Evolutionary conservation across 2,888 invertebrate genomes (phyloP).

Genomic region (Lomographa bimaculata): DNA sequence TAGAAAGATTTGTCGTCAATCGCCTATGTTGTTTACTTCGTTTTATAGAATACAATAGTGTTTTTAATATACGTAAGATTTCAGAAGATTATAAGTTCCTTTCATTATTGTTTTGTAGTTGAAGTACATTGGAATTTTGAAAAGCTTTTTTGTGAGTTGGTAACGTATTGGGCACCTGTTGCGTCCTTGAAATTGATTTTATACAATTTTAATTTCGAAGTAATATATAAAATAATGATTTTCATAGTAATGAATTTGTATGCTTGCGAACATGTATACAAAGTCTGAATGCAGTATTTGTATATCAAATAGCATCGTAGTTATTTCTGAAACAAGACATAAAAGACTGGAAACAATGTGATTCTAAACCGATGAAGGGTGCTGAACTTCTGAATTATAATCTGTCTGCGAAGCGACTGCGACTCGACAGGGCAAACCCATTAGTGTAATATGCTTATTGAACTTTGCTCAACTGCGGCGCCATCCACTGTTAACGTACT

Average conservation of each 20-base stretch:
- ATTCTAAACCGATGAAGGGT: neutral
- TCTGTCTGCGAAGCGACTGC: constrained; percentile 1
- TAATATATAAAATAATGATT: too few relatives aligned
- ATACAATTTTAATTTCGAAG: neutral
- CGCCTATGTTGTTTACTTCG: too few relatives aligned
- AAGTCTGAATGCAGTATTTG: too few relatives aligned
- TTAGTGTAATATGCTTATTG: constrained; percentile 26
- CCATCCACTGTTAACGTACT: neutral
- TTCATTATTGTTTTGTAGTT: too few relatives aligned
- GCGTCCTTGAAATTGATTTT: constrained; percentile 8
- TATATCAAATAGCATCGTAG: too few relatives aligned
- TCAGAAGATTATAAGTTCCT: constrained; percentile 27
- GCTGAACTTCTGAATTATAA: neutral
- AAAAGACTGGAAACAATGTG: too few relatives aligned
- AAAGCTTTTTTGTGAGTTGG: constrained; percentile 17
- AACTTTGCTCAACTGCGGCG: constrained; percentile 18
- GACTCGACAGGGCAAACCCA: constrained; percentile 16
- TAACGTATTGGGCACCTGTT: constrained; percentile 12
- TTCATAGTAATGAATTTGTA: too few relatives aligned
- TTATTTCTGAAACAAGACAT: too few relatives aligned
- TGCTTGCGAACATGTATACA: too few relatives aligned
- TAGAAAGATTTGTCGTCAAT: too few relatives aligned
- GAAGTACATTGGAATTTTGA: too few relatives aligned
- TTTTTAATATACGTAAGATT: constrained; percentile 26
- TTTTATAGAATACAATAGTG: too few relatives aligned